phyloP scores from a whole-genome alignment of 2,113 vertebrate species.

The Nansenia antarctica region DNA sequence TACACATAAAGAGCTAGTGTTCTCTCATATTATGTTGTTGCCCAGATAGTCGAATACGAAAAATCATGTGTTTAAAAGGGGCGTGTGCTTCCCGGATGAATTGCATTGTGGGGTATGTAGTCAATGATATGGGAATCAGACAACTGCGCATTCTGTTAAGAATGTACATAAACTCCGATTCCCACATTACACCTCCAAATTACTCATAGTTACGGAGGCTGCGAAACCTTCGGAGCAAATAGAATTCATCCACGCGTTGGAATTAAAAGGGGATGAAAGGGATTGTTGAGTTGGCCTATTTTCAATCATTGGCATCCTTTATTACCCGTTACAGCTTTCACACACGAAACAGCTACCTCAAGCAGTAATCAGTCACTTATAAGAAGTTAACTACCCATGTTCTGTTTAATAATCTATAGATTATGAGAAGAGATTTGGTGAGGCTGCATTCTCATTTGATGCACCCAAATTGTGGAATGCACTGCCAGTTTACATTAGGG shows the following conservation, averaged over 20 bases:
- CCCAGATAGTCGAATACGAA: neutral
- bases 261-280: neutral
- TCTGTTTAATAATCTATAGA: neutral
- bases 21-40: neutral
- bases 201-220: conserved; percentile 50
- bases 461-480: too few relatives aligned
- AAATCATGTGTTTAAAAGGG: conserved; percentile 53
- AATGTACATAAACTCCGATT: conserved; percentile 47
- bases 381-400: neutral
- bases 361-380: neutral
- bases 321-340: neutral
- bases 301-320: neutral
- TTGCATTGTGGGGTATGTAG: conserved; percentile 59
- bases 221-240: conserved; percentile 54
- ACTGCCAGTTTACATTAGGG: too few relatives aligned
- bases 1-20: neutral
- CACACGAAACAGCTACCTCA: neutral
- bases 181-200: neutral
- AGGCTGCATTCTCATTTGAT: too few relatives aligned
- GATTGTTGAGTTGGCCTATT: neutral
- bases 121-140: too few relatives aligned
- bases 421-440: neutral
- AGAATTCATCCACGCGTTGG: conserved; percentile 61
- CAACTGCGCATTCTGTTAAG: fast-evolving
- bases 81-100: neutral